Evolutionary conservation across 2,113 vertebrate species (phyloP).

Genomic region (Pelecanus crispus): DNA sequence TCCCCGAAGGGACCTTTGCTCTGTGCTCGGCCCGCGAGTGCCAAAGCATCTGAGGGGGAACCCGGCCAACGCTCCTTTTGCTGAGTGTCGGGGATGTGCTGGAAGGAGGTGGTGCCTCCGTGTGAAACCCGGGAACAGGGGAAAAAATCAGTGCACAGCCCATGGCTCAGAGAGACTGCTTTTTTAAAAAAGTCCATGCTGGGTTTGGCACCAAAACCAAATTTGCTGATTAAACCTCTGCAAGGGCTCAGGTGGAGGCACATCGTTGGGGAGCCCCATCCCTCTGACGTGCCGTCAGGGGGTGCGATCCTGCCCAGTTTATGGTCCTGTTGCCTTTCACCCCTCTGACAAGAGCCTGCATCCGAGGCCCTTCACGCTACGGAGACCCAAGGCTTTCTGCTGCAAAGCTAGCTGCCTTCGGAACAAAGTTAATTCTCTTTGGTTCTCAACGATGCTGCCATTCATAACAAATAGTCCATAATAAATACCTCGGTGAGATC

Average conservation of each 20-base stretch:
- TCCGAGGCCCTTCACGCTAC: background rate
- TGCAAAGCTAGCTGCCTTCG: background rate
- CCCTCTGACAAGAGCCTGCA: background rate
- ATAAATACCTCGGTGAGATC: conserved; percentile 35
- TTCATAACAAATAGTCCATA: background rate
- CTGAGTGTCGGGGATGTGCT: background rate
- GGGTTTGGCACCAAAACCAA: background rate
- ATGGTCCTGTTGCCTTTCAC: background rate
- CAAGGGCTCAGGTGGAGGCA: background rate
- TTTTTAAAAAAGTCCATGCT: background rate
- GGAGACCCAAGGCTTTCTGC: background rate
- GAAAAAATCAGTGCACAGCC: background rate
- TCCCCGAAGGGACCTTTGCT: background rate
- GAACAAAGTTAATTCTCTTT: background rate
- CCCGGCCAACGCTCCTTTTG: background rate
- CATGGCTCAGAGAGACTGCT: background rate
- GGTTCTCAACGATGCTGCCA: background rate
- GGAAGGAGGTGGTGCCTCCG: background rate
- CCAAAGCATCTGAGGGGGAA: background rate
- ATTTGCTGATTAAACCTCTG: background rate
- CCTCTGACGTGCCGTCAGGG: background rate
- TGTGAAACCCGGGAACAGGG: background rate
- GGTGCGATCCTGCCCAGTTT: background rate
- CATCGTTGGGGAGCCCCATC: background rate
- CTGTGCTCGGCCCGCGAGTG: background rate